Evolutionary conservation across 2,797 vertebrate species (phyloP).

Genomic region (Nannoperca australis): DNA sequence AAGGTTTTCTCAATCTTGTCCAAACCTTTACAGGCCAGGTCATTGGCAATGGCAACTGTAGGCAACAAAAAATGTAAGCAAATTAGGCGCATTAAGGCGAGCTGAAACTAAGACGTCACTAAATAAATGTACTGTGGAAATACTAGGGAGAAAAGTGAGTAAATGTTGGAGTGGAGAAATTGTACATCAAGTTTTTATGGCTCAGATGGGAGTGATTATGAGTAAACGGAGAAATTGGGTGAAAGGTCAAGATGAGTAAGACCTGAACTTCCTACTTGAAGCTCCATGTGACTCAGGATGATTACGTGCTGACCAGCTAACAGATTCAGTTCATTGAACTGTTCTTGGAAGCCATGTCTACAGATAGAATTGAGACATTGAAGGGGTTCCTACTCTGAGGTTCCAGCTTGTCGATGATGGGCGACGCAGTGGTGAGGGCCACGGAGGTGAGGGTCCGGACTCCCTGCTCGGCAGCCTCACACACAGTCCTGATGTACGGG

Average conservation of each 20-base stretch:
- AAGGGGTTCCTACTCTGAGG: constrained; percentile 88
- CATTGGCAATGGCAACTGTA: constrained; percentile 92
- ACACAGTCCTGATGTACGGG: constrained; percentile 90
- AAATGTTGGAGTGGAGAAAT: background rate
- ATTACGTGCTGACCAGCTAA: background rate
- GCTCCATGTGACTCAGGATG: constrained; percentile 35
- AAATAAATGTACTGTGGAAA: background rate
- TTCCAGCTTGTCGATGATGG: constrained; percentile 90
- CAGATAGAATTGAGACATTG: background rate
- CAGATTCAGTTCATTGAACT: background rate
- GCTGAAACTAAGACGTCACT: background rate
- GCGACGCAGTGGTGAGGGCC: constrained; percentile 88
- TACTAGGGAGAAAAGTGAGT: background rate
- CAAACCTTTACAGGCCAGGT: constrained; percentile 92
- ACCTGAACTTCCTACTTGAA: constrained; percentile 46
- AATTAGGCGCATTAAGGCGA: background rate
- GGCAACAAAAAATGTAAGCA: background rate
- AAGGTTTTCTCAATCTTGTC: constrained; percentile 94
- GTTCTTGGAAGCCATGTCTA: too few species aligned
- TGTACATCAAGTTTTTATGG: background rate
- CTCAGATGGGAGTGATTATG: background rate
- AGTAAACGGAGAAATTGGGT: constrained; percentile 48
- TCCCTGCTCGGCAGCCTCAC: constrained; percentile 91
- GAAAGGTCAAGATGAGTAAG: constrained; percentile 56
- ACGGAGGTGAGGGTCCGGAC: constrained; percentile 89